Base-by-base conservation (phyloP, 2,888 invertebrate species). In the Oithona nana region DNA sequence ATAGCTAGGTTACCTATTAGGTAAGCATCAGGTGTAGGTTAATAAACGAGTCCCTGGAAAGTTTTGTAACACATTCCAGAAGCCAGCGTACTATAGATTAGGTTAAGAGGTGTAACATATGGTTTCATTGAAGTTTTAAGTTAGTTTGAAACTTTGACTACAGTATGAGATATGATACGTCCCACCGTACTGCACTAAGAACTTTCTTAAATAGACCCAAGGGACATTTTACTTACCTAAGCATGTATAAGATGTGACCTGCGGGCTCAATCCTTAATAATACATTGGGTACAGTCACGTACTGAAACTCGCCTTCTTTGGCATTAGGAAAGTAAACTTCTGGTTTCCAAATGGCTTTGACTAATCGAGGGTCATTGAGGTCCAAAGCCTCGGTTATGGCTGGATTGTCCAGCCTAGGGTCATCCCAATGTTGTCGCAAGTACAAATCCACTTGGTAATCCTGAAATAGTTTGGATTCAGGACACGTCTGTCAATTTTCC, bases 271-370 rank as follows among this genome's bases (percentile, higher is more conserved):
- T 75, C 49, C 76, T 68, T 22, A 76, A 73, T n/a, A 76, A 69
- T n/a, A 76, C 75, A 65, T 76, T 76, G 20, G 76, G 76, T 1
- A 76, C 75, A 0, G 76, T 76, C 51, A 76, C 76, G 64, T 72
- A 75, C 67, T 76, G 76, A 66, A 75, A 76, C 67, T 75, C 75
- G 1, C 74, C 75, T 64, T 74, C 71, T 67, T 75, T 66, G 56
- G 66, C 65, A 54, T 66, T 66, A n/a, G 66, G 66, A 31, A 66
- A 66, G 60, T 66, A 66, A 6, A 66, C 66, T 51, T 66, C 66
- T 11, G 68, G 68, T 52, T 67, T 68, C 68, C 68, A 68, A 28
- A 68, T 65, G 61, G 65, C 65, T 58, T 67, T 67, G 16, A 68
- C 66, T 48, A 68, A 58, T 20, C 57, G 58, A 13, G 68, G 68